phyloP scores from a whole-genome alignment of 2,797 vertebrate genomes.

The Catostomus latipinnis region DNA sequence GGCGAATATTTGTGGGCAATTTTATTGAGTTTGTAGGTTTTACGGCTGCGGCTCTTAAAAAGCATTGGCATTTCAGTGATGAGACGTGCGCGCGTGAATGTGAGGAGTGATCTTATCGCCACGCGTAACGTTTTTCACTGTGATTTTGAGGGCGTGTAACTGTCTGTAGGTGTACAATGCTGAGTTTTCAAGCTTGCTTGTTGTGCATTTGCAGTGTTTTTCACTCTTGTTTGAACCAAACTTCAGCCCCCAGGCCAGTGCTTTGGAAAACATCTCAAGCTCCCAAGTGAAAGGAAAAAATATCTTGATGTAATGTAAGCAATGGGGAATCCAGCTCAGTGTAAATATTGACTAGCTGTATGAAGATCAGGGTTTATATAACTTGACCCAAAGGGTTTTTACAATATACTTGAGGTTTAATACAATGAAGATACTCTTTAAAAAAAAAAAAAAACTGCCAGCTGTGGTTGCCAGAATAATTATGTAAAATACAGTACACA shows the following conservation, averaged over 20 bases:
- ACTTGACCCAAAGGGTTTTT: not conserved
- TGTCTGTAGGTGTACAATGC: not conserved
- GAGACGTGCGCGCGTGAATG: not conserved
- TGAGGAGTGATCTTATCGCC: slow-evolving; percentile 23
- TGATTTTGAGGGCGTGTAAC: not conserved
- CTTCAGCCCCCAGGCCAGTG: slow-evolving; percentile 4
- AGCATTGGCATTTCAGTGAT: not conserved
- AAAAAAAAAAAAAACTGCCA: no score
- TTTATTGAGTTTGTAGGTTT: slow-evolving; percentile 13
- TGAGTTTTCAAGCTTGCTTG: slow-evolving; percentile 27
- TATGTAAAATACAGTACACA: no score
- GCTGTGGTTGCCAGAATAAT: no score
- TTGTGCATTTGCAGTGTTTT: slow-evolving; percentile 20
- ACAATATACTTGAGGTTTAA: not conserved
- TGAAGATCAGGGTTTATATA: not conserved
- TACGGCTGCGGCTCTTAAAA: slow-evolving; percentile 11
- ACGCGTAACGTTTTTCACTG: no score
- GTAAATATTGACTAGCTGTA: slow-evolving; percentile 22
- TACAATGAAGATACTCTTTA: no score
- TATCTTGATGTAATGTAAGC: slow-evolving; percentile 30
- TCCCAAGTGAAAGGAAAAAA: slow-evolving; percentile 22
- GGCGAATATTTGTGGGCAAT: slow-evolving; percentile 8
- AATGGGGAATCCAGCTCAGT: slow-evolving; percentile 18
- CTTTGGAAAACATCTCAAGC: slow-evolving; percentile 7
- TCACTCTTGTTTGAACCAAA: not conserved